phyloP scores from a whole-genome alignment of 2,113 vertebrate species.

The Aptenodytes patagonicus region DNA sequence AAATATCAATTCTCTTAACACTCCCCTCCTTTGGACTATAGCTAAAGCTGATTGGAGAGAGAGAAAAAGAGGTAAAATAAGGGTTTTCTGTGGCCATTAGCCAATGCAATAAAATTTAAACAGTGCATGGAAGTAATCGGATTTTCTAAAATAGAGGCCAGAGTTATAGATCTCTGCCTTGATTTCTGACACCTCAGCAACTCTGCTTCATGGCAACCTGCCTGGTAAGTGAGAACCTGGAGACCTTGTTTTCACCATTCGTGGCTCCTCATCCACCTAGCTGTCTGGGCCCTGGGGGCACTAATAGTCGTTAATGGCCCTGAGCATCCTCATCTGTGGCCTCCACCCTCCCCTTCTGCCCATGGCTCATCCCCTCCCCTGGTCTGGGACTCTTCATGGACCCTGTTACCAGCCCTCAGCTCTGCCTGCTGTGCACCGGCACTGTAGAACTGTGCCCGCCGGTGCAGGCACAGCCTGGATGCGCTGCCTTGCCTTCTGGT shows the following conservation, averaged over 20 bases:
- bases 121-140: neutral
- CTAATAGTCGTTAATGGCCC: neutral
- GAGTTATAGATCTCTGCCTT: neutral
- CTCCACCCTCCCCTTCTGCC: neutral
- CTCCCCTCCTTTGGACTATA: neutral
- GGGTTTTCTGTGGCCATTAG: neutral
- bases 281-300: neutral
- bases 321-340: neutral
- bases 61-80: neutral
- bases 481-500: neutral
- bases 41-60: neutral
- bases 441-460: too few species aligned
- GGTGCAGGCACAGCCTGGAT: neutral
- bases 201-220: neutral
- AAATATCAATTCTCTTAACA: neutral
- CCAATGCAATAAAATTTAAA: neutral
- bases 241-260: neutral
- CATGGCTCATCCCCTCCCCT: too few species aligned
- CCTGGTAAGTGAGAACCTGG: neutral
- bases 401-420: neutral
- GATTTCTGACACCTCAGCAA: neutral
- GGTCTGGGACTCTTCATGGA: neutral
- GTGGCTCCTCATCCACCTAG: neutral
- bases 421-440: neutral
- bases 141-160: neutral